These are phyloP conservation scores for Hozukius guyotensis DNA, from an alignment of 2,797 vertebrate species.

Conservation along the genomic window DNA sequence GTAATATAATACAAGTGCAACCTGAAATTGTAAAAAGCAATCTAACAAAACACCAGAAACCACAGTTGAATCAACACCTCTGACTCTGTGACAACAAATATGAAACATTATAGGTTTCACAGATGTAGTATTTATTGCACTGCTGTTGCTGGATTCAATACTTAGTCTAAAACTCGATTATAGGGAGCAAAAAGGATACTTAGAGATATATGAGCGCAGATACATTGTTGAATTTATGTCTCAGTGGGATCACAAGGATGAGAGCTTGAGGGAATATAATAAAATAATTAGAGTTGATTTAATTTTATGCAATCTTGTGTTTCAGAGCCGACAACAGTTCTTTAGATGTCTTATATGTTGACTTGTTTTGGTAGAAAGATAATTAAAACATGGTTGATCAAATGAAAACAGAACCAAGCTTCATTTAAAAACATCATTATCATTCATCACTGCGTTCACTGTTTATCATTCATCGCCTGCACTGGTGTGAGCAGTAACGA, in stretches of 20 bases:
- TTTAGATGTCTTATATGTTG: background rate
- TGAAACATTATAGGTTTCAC: background rate
- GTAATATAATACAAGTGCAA: background rate
- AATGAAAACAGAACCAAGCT: constrained; percentile 3
- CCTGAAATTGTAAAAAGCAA: background rate
- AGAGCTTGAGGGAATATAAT: background rate
- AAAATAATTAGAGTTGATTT: background rate
- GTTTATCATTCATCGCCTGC: constrained; percentile 4
- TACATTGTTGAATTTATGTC: background rate
- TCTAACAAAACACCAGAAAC: background rate
- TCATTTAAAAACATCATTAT: background rate
- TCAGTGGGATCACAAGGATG: background rate
- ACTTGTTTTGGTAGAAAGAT: constrained; percentile 7
- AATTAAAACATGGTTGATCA: background rate
- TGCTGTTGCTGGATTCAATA: background rate
- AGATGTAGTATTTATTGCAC: background rate
- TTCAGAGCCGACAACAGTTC: background rate
- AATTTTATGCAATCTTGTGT: background rate
- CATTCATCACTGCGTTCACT: background rate
- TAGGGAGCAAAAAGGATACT: background rate
- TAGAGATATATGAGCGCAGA: background rate
- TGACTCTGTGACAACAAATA: background rate
- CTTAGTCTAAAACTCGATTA: background rate
- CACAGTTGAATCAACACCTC: background rate
- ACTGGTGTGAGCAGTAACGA: background rate